Conservation (phyloP, 2,113 vertebrate species). For the Rhinopomastus cyanomelas region DNA sequence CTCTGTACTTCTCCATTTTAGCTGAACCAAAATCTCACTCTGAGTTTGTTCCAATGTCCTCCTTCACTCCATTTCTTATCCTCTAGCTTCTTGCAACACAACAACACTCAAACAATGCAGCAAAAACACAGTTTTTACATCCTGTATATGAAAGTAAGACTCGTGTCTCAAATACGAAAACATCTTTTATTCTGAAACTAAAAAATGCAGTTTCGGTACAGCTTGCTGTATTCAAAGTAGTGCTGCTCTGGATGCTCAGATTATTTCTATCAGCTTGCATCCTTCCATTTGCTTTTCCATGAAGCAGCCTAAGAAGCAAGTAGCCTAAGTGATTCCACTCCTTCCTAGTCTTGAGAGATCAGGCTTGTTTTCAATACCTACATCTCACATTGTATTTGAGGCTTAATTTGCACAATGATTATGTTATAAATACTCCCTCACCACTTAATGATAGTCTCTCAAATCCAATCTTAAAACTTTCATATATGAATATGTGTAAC, state of each 20-base stretch:
- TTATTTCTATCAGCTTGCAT: neutral
- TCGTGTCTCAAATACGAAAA: neutral
- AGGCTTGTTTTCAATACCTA: neutral
- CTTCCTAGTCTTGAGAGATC: neutral
- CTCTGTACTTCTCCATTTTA: neutral
- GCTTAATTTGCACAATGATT: neutral
- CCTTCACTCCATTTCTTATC: neutral
- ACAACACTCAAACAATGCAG: neutral
- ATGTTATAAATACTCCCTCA: neutral
- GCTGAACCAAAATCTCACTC: neutral
- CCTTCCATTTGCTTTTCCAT: neutral
- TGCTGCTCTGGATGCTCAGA: neutral
- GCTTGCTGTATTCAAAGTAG: neutral
- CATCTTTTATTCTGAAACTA: neutral
- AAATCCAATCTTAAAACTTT: neutral
- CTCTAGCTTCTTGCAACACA: neutral
- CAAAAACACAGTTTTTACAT: neutral
- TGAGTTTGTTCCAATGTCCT: neutral
- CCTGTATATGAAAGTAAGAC: neutral
- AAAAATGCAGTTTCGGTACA: neutral
- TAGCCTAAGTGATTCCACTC: neutral
- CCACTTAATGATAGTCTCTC: neutral
- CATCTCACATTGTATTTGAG: neutral
- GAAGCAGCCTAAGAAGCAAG: neutral
- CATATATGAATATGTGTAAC: neutral